These are phyloP conservation scores for Cheilosia impressa DNA, from an alignment of 2,888 invertebrate species.

Conservation along the genomic window DNA sequence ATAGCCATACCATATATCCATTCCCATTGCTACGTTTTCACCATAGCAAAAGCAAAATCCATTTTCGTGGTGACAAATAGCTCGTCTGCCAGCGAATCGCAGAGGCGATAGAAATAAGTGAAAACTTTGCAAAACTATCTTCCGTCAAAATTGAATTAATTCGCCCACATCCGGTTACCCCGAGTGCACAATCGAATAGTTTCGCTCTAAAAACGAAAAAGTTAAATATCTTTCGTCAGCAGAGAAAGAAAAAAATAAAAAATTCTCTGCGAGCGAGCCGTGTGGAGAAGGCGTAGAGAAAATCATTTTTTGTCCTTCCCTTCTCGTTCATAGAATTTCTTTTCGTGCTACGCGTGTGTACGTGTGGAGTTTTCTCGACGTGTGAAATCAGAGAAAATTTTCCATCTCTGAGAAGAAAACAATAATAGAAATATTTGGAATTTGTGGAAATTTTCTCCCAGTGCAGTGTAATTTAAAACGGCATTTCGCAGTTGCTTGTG, in stretches of 20 bases:
- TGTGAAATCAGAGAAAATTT: slow-evolving; percentile 72
- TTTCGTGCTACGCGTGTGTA: slow-evolving; percentile 71
- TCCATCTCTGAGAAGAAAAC: slow-evolving; percentile 73
- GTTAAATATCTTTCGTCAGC: slow-evolving; percentile 56
- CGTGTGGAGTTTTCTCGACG: slow-evolving; percentile 75
- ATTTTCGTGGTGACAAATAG: slow-evolving; percentile 64
- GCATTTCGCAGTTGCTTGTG: not conserved
- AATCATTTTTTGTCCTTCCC: slow-evolving; percentile 57
- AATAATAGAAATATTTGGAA: slow-evolving; percentile 59
- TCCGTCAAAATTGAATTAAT: slow-evolving; percentile 18
- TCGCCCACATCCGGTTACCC: slow-evolving; percentile 57
- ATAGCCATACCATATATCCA: not conserved
- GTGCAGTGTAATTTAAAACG: slow-evolving; percentile 20
- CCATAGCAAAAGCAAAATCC: slow-evolving; percentile 35
- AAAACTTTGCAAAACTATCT: slow-evolving; percentile 11
- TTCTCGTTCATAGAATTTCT: slow-evolving; percentile 62
- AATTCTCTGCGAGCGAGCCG: slow-evolving; percentile 73
- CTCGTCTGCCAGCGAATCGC: slow-evolving; percentile 22
- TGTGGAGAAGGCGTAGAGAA: slow-evolving; percentile 73
- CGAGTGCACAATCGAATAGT: slow-evolving; percentile 46
- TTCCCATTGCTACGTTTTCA: slow-evolving; percentile 29
- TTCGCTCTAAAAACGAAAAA: slow-evolving; percentile 67
- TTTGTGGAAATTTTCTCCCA: slow-evolving; percentile 28
- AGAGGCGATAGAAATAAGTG: slow-evolving; percentile 14
- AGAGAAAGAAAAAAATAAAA: slow-evolving; percentile 72